Base-by-base conservation (phyloP, 2,888 invertebrate species). In the Nephrocerus scutellatus region DNA sequence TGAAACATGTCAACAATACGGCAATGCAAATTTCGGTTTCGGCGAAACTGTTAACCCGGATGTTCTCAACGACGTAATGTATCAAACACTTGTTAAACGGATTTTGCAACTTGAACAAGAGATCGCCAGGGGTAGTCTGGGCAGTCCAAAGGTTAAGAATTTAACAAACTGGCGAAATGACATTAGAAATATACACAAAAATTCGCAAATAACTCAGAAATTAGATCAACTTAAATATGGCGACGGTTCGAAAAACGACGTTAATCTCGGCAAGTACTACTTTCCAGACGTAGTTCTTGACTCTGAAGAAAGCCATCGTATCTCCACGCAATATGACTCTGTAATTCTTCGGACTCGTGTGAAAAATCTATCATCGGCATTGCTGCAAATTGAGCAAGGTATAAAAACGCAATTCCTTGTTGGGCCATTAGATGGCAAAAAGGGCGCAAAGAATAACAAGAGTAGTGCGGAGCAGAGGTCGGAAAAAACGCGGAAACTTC, bases 41-140 rank as follows among this genome's bases (percentile, higher is more conserved):
- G n/a, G n/a, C n/a, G n/a, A n/a, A n/a, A n/a, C n/a, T n/a, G n/a
- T n/a, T n/a, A n/a, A n/a, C n/a, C 76, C 82, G 0, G 55, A 73
- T 0, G 63, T 77, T 3, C 66, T 82, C 1, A 73, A 79, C 14
- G 80, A 82, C 39, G 57, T 66, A 4, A 56, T 68, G 60, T 51
- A 56, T 12, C 36, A 53, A 3, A 51, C 81, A 2, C 70, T 95
- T 1, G 65, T 88, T 2, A 90, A 93, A 59, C 80, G 83, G 55
- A 78, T 95, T 30, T 68, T 93, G 3, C 90, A 92, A 63, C 74
- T 92, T 16, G 95, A 95, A 67, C 85, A 86, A 53, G 88, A 91
- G 63, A 80, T 95, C 38, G 82, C 77, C 62, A 76, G 78, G 3
- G 92, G 93, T 2, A 80, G 81, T 53, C 71, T 96, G 7, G 95